Conservation (phyloP, 2,797 vertebrate species). For the Gymnopithys bicolor region DNA sequence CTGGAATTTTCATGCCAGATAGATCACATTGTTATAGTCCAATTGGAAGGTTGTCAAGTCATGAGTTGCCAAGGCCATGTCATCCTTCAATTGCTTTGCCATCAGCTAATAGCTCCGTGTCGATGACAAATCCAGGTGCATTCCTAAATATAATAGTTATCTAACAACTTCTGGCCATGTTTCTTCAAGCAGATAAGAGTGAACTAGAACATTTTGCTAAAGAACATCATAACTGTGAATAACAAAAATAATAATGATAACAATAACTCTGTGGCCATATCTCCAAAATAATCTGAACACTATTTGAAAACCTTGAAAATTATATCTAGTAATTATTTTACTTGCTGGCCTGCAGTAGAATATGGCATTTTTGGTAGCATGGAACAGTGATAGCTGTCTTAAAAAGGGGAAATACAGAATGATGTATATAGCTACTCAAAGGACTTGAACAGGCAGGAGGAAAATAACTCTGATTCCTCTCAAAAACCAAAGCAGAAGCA, state of each 20-base stretch:
- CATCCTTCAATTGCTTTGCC: conserved; percentile 20
- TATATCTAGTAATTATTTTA: neutral
- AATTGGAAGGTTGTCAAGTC: conserved; percentile 9
- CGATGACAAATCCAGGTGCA: conserved; percentile 12
- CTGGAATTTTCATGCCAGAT: conserved; percentile 43
- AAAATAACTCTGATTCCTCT: neutral
- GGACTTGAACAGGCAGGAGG: neutral
- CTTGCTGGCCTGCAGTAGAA: neutral
- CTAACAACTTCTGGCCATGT: neutral
- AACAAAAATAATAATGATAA: neutral
- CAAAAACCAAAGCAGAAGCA: neutral
- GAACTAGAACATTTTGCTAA: neutral
- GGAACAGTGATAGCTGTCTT: neutral
- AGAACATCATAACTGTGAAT: neutral
- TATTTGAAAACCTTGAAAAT: neutral
- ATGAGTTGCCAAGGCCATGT: neutral
- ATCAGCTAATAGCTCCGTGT: neutral
- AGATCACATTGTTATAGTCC: neutral
- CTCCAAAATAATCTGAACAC: neutral
- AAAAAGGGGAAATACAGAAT: neutral
- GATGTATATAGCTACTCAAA: neutral
- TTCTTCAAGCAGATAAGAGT: neutral
- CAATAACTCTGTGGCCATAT: neutral
- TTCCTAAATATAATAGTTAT: conserved; percentile 17
- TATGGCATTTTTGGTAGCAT: neutral